Evolutionary conservation across 2,888 invertebrate genomes (phyloP).

Genomic region (Pachymerium ferrugineum): DNA sequence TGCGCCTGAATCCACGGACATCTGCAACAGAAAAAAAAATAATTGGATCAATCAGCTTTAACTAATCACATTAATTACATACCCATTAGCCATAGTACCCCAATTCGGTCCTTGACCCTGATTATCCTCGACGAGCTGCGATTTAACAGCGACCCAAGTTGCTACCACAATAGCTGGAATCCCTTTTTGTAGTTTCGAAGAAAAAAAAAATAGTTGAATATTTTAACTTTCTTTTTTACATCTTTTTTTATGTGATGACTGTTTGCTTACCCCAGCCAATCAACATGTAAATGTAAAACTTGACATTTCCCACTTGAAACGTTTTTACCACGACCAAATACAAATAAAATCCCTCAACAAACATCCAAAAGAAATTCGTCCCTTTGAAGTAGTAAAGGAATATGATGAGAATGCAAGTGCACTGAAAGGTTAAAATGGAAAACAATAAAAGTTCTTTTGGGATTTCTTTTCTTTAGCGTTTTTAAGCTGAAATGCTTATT

Average conservation of each 20-base stretch:
- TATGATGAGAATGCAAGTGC: conserved; percentile 49
- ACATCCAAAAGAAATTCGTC: conserved; percentile 98
- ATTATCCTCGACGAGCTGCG: conserved; percentile 36
- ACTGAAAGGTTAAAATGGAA: conserved; percentile 28
- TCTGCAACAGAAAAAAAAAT: conserved; percentile 31
- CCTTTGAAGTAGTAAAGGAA: conserved; percentile 85
- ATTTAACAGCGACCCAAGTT: conserved; percentile 56
- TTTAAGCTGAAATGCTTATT: too few relatives aligned
- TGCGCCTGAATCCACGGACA: conserved; percentile 77
- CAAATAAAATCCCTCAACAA: conserved; percentile 64
- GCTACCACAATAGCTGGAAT: conserved; percentile 55
- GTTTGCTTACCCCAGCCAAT: conserved; percentile 78
- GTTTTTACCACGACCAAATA: conserved; percentile 84
- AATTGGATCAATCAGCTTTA: neutral
- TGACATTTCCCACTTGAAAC: conserved; percentile 77
- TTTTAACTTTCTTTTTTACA: neutral
- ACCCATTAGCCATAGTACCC: neutral
- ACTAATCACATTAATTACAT: neutral
- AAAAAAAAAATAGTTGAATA: neutral
- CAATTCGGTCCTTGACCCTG: neutral
- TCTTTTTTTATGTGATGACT: neutral
- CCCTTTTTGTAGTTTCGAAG: conserved; percentile 46
- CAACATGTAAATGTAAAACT: conserved; percentile 69
- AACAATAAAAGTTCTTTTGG: too few relatives aligned
- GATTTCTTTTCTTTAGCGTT: too few relatives aligned